Conservation (phyloP, 2,113 vertebrate genomes). For the Leuciscus idus region DNA sequence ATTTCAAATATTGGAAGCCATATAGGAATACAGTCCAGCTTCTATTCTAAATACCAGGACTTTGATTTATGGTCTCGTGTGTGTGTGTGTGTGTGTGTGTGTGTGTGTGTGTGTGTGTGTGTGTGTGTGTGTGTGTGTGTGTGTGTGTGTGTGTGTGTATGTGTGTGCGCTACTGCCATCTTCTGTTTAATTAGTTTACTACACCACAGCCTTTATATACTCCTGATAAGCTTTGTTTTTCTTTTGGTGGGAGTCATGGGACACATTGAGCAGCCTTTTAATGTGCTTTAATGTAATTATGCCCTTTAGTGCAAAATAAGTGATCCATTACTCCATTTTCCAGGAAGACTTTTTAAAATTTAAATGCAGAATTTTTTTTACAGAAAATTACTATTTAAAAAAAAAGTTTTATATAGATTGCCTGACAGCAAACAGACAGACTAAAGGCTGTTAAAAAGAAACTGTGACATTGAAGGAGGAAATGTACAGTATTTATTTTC, state of each 20-base stretch:
- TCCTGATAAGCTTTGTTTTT: neutral
- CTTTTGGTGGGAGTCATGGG: neutral
- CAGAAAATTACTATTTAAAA: neutral
- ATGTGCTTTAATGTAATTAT: too few relatives aligned
- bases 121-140: too few relatives aligned
- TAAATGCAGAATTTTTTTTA: neutral
- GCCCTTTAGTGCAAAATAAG: too few relatives aligned
- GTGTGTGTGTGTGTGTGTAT: too few relatives aligned
- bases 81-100: slow-evolving; percentile 21
- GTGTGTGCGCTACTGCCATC: slow-evolving; percentile 71
- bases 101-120: too few relatives aligned
- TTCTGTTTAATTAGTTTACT: slow-evolving; percentile 64
- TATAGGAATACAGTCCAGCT: neutral
- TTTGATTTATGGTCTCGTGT: neutral
- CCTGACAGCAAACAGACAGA: neutral
- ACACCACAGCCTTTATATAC: slow-evolving; percentile 45
- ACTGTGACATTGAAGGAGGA: slow-evolving; percentile 54
- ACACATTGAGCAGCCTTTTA: neutral
- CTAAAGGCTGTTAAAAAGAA: slow-evolving; percentile 43
- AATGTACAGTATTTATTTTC: slow-evolving; percentile 79
- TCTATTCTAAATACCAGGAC: neutral
- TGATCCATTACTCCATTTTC: too few relatives aligned
- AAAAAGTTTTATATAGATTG: neutral
- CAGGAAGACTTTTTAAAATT: neutral
- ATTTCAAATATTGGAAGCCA: neutral